Conservation (phyloP, 2,888 invertebrate genomes). For the Sarcophaga carnaria region DNA sequence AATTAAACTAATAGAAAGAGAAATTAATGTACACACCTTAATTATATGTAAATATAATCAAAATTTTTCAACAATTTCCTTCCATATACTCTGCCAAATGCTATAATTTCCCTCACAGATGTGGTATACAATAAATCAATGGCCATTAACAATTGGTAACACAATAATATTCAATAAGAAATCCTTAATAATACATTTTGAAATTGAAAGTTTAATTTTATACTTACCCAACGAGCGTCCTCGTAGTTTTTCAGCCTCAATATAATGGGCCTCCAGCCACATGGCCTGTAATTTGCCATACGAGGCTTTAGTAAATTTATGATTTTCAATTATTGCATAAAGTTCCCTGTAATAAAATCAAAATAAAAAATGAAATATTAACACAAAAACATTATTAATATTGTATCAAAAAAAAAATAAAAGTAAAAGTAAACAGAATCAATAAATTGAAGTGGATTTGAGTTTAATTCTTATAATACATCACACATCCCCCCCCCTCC, state of each 20-base stretch:
- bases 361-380: conserved; percentile 13
- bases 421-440: not conserved
- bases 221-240: conserved; percentile 89
- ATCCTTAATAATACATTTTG: too few species aligned
- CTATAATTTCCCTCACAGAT: too few species aligned
- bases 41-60: too few species aligned
- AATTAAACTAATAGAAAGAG: too few species aligned
- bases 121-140: too few species aligned
- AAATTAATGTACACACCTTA: too few species aligned
- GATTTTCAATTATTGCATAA: conserved; percentile 93
- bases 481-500: too few species aligned
- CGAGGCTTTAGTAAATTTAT: conserved; percentile 94
- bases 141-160: too few species aligned
- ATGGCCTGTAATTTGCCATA: conserved; percentile 94
- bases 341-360: conserved; percentile 84
- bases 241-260: conserved; percentile 94
- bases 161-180: too few species aligned
- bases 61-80: too few species aligned
- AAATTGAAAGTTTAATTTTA: not conserved
- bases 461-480: too few species aligned
- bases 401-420: conserved; percentile 20
- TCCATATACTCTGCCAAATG: too few species aligned
- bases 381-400: conserved; percentile 28
- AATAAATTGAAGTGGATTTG: not conserved
- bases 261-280: conserved; percentile 97